These are phyloP conservation scores for Picathartes gymnocephalus DNA, from an alignment of 2,113 vertebrate genomes.

Conservation along the genomic window DNA sequence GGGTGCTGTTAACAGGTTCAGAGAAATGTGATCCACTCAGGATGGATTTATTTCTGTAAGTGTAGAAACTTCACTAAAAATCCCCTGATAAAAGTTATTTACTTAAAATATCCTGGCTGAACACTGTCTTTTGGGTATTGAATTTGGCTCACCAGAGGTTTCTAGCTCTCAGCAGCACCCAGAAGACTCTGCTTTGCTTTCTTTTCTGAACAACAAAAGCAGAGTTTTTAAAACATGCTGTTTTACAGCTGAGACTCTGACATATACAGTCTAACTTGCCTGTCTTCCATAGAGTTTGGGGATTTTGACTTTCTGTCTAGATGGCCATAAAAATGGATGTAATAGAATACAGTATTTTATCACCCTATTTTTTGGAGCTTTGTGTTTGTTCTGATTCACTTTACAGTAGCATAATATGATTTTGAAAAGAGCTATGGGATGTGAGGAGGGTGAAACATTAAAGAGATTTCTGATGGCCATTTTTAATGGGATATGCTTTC, in stretches of 20 bases:
- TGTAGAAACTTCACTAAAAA: not conserved
- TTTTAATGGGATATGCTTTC: not conserved
- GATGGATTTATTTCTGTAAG: constrained; percentile 31
- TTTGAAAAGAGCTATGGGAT: not conserved
- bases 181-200: not conserved
- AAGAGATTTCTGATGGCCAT: not conserved
- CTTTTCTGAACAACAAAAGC: not conserved
- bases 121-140: not conserved
- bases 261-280: not conserved
- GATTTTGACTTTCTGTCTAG: not conserved
- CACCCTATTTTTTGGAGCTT: not conserved
- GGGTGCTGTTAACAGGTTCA: constrained; percentile 10
- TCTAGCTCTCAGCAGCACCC: not conserved
- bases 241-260: not conserved
- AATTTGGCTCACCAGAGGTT: constrained; percentile 23
- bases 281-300: not conserved
- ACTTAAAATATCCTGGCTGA: constrained; percentile 19
- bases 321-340: not conserved
- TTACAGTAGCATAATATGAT: not conserved
- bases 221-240: not conserved
- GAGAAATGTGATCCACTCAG: constrained; percentile 15
- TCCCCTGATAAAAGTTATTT: constrained; percentile 38
- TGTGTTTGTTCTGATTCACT: not conserved
- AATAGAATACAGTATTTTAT: not conserved
- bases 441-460: not conserved